A percentile compares a stretch with the other conserved stretches of the same genome.
These are phyloP conservation scores for Zeugodacus cucurbitae DNA, from an alignment of 1,140 invertebrate genomes.

Conservation along the genomic window DNA sequence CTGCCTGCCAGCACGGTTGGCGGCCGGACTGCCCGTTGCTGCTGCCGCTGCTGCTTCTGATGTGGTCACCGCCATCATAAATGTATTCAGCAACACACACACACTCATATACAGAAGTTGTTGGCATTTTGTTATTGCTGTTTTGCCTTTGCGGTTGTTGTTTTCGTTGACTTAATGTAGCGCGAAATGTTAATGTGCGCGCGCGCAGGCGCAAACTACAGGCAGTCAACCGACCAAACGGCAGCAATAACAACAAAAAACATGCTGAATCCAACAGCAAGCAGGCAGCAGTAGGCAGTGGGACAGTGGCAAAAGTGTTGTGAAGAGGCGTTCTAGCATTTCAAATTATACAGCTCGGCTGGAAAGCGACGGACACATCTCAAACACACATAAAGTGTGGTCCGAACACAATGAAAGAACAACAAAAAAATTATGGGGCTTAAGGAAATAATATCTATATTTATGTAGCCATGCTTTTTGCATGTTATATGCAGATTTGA, in stretches of 20 bases:
- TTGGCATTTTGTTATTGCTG: not conserved
- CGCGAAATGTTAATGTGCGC: slow-evolving; percentile 37
- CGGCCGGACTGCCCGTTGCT: not conserved
- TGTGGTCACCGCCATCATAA: not conserved
- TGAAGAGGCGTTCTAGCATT: slow-evolving; percentile 48
- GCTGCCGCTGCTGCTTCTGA: not conserved
- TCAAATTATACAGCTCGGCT: slow-evolving; percentile 38
- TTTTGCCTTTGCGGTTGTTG: not conserved
- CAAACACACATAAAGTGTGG: not conserved
- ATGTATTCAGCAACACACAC: not conserved
- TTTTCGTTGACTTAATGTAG: not conserved
- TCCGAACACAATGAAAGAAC: no score
- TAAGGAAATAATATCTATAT: no score
- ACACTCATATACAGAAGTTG: not conserved
- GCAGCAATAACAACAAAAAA: slow-evolving; percentile 13
- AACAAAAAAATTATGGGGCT: no score
- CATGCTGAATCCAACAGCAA: no score
- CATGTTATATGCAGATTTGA: no score
- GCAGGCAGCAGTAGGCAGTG: not conserved
- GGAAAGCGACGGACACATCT: not conserved
- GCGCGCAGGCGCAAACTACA: not conserved
- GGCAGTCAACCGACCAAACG: slow-evolving; percentile 21
- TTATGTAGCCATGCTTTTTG: no score
- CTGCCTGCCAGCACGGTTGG: not conserved
- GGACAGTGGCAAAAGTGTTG: slow-evolving; percentile 40